Evolutionary conservation across 2,797 vertebrate genomes (phyloP).

Genomic region (Poecile montanus): DNA sequence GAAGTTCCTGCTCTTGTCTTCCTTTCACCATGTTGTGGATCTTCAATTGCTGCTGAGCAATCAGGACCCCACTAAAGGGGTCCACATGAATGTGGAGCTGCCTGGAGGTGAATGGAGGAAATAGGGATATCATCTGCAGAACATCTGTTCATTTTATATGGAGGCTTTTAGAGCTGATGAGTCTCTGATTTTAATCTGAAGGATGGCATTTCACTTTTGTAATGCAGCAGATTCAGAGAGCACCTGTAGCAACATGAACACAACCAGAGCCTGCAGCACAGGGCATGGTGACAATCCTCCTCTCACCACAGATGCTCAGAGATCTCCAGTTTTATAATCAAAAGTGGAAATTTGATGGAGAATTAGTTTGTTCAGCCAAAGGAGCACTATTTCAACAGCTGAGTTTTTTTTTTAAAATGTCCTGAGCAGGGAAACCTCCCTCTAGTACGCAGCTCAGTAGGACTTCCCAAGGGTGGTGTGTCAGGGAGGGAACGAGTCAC

Average conservation of each 20-base stretch:
- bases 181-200: background rate
- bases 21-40: background rate
- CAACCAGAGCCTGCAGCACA: background rate
- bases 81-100: background rate
- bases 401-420: background rate
- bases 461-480: background rate
- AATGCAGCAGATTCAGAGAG: fast-evolving
- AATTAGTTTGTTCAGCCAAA: background rate
- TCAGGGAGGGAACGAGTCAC: background rate
- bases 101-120: background rate
- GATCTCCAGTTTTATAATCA: background rate
- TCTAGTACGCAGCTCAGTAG: background rate
- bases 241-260: fast-evolving
- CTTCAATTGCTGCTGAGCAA: background rate
- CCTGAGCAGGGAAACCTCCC: background rate
- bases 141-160: background rate
- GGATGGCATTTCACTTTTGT: background rate
- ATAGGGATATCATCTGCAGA: background rate
- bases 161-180: background rate
- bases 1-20: background rate
- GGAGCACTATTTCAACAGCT: background rate
- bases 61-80: too few species aligned
- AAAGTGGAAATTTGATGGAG: background rate
- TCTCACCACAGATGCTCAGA: background rate
- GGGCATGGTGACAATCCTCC: background rate